Conservation (phyloP, 92 coral and sea anemone genomes). For the Parazoanthus darwini region DNA sequence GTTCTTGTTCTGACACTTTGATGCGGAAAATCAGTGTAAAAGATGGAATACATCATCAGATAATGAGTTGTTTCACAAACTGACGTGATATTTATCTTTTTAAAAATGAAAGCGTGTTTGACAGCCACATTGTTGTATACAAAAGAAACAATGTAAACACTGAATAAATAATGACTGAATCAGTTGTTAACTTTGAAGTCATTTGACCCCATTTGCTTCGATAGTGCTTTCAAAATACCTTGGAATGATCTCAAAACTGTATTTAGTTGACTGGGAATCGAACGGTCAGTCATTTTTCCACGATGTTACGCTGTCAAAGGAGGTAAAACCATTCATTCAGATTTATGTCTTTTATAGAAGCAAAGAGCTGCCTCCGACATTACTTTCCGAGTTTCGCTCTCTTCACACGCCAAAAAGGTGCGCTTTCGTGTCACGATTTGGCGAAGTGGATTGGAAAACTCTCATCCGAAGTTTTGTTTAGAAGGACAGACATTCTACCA, state of each 20-base stretch:
- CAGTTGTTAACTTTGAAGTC: background rate
- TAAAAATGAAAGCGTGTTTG: background rate
- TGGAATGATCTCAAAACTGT: constrained; percentile 59
- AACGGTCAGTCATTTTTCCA: constrained; percentile 66
- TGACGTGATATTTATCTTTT: background rate
- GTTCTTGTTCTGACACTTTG: no score
- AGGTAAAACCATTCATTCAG: constrained; percentile 58
- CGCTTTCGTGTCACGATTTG: constrained; percentile 47
- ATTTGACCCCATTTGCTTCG: background rate
- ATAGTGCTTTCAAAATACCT: background rate
- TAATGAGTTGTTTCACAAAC: no score
- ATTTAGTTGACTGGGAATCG: constrained; percentile 77
- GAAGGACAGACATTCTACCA: constrained; percentile 50
- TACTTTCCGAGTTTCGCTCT: constrained; percentile 74
- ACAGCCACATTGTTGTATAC: background rate
- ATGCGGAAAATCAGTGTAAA: no score
- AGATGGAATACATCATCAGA: no score
- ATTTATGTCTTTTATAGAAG: constrained; percentile 66
- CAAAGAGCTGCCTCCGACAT: constrained; percentile 74
- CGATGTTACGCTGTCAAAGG: constrained; percentile 65
- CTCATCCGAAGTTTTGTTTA: constrained; percentile 48
- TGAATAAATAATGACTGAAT: constrained; percentile 7
- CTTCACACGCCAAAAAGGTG: constrained; percentile 71
- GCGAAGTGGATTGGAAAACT: constrained; percentile 56
- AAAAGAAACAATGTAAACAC: constrained; percentile 1